Evolutionary conservation across 2,888 invertebrate genomes (phyloP).

Genomic region (Aphodius sticticus): DNA sequence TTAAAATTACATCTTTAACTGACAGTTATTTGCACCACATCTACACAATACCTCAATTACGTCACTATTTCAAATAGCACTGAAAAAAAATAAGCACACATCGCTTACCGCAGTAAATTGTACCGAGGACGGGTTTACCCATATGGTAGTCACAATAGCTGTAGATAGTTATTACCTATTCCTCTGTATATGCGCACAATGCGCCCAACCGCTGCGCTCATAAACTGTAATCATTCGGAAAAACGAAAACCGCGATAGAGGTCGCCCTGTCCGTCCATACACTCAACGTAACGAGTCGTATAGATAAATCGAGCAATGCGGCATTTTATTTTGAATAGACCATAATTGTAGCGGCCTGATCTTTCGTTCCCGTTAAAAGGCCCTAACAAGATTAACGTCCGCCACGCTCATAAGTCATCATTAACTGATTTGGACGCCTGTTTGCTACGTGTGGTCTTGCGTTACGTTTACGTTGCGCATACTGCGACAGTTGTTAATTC

Average conservation of each 20-base stretch:
- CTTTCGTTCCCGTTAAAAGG: conserved; percentile 35
- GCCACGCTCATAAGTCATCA: conserved; percentile 43
- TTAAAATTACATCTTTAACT: too few relatives aligned
- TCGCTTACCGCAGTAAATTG: not conserved
- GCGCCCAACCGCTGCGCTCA: conserved; percentile 16
- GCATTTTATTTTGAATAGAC: conserved; percentile 36
- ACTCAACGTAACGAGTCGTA: conserved; percentile 30
- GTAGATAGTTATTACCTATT: conserved; percentile 21
- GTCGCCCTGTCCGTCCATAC: conserved; percentile 22
- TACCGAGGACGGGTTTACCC: conserved; percentile 11
- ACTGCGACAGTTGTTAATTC: conserved; percentile 40
- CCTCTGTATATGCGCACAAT: conserved; percentile 17
- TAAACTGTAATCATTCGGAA: conserved; percentile 24
- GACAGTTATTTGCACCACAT: too few relatives aligned
- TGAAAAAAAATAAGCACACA: too few relatives aligned
- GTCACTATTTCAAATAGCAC: too few relatives aligned
- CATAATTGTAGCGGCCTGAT: conserved; percentile 35
- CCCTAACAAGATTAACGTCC: conserved; percentile 40
- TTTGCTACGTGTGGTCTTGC: conserved; percentile 36
- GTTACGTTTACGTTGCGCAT: conserved; percentile 27
- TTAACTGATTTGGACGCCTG: conserved; percentile 44
- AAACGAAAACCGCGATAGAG: conserved; percentile 27
- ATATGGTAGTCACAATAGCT: conserved; percentile 22
- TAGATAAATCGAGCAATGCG: conserved; percentile 35
- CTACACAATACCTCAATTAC: too few relatives aligned